Evolutionary conservation across 2,797 vertebrate genomes (phyloP), one percentile per base, ranked within the genome.

Genomic region (Paedocypris micromegethes): DNA sequence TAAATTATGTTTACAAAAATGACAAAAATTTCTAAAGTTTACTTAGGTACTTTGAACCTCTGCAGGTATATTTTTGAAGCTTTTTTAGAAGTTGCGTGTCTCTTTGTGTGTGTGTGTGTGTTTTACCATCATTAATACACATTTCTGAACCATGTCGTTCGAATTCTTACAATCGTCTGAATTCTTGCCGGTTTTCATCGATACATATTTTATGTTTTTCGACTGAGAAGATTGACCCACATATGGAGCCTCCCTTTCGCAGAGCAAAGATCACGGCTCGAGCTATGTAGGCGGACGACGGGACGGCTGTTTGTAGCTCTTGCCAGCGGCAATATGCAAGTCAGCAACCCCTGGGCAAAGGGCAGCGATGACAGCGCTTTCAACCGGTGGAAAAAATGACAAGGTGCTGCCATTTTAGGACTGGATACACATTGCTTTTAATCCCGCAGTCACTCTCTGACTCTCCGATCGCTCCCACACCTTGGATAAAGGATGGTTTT

Each of bases 301-400:
- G 77, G 60, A 8, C 23, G 53, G 44, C 48, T 48, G 77, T 78
- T 81, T 79, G 59, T 73, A 72, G 70, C 74, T 62, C 40, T 42
- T 68, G 75, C 74, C 77, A 79, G 70, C 64, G 68, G 67, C 57
- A 77, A 78, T 76, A 58, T 78, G 75, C 71, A 76, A 78, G 75
- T 80, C 77, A 80, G 76, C 61, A 75, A 72, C 64, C 38, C 38
- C 48, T 46, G 77, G 60, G 45, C 75, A 75, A 75, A 80, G 77
- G 63, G 59, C 68, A 66, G 44, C 39, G 47, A 51, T 46, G 9
- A 57, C 54, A 40, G 64, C 73, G 59, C 60, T 62, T 23, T 72
- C 69, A 52, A 74, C 59, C 50, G 47, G 55, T 58, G 41, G 69
- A 60, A 74, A 68, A 53, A 49, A 44, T 45, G 8, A 50, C 52